phyloP scores from a whole-genome alignment of 2,797 vertebrate genomes.

The Pachyuromys duprasi region DNA sequence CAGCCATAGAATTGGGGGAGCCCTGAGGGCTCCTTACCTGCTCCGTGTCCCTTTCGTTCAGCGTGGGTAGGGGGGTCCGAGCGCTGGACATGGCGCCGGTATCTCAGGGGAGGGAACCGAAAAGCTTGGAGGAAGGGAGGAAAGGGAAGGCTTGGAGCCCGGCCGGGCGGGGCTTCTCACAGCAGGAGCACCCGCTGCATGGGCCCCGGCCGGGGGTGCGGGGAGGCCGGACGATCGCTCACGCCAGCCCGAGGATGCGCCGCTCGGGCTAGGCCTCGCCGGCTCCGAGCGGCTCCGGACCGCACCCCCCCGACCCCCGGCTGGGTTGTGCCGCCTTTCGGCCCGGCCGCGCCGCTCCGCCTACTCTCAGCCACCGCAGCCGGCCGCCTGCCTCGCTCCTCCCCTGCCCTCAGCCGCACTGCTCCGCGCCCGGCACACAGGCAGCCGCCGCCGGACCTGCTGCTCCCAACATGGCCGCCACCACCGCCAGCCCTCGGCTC shows the following conservation, averaged over 20 bases:
- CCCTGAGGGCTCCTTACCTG: slow-evolving; percentile 85
- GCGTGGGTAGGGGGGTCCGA: slow-evolving; percentile 88
- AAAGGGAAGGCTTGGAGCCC: slow-evolving; percentile 80
- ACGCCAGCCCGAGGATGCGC: slow-evolving; percentile 85
- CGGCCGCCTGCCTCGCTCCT: slow-evolving; percentile 83
- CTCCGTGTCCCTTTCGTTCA: slow-evolving; percentile 87
- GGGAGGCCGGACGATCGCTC: slow-evolving; percentile 80
- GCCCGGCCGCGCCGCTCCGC: slow-evolving; percentile 79
- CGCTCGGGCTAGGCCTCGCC: slow-evolving; percentile 83
- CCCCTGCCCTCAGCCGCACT: slow-evolving; percentile 81
- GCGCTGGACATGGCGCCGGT: slow-evolving; percentile 88
- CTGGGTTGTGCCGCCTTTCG: slow-evolving; percentile 80
- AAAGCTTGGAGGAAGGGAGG: slow-evolving; percentile 77
- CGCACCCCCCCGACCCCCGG: slow-evolving; percentile 81
- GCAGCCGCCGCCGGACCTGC: slow-evolving; percentile 83
- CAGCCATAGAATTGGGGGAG: slow-evolving; percentile 73
- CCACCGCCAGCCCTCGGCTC: slow-evolving; percentile 86
- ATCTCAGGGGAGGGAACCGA: slow-evolving; percentile 82
- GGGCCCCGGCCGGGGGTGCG: slow-evolving; percentile 79
- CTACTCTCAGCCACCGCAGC: slow-evolving; percentile 77
- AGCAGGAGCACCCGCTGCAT: slow-evolving; percentile 83
- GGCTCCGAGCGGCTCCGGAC: slow-evolving; percentile 83
- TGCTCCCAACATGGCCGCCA: slow-evolving; percentile 88
- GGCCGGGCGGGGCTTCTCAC: slow-evolving; percentile 84
- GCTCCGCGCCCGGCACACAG: slow-evolving; percentile 83